Base-by-base conservation (phyloP, 2,113 vertebrate species). In the Camelus bactrianus region DNA sequence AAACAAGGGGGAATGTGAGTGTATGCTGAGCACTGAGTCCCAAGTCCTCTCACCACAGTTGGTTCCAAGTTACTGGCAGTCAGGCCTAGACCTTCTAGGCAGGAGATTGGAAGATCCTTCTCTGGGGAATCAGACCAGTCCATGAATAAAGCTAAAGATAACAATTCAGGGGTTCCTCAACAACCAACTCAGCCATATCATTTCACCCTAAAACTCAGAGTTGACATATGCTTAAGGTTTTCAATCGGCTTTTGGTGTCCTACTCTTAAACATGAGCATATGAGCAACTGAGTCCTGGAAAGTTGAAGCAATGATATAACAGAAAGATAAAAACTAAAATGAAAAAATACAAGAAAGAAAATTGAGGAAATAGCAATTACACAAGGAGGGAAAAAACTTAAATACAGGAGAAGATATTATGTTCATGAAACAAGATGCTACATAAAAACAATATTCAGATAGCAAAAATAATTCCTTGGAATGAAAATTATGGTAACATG, bases 261-360 rank as follows among this genome's bases (percentile, higher is more conserved):
- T 73, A 60, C 14, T 87, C 4, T 96, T 82, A 91, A 87, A 62
- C 46, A 90, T 69, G 84, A 81, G 50, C 52, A 76, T 58, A 72
- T 4, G 77, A 32, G 30, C 6, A 75, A 90, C 30, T 60, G 11
- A 79, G 35, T 92, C 50, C 46, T 19, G 67, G 50, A 60, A 85
- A 85, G 58, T 32, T 70, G 73, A 95, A 69, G 67, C 84, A 93
- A 76, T 81, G 16, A 15, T 81, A 20, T 52, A 15, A 81, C 28
- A 92, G 46, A 72, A 89, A 77, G 52, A 70, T 35, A 83, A 83
- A 93, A 86, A 15, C 11, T 28, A 12, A 90, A 81, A 80, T 30
- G 30, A 48, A 38, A 56, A 83, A 94, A 62, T 88, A 73, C n/a
- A 90, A 64, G 30, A 75, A 86, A 69, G 32, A 81, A 87, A 54